Evolutionary conservation across 2,888 invertebrate genomes (phyloP).

Genomic region (Mythimna lalbum): DNA sequence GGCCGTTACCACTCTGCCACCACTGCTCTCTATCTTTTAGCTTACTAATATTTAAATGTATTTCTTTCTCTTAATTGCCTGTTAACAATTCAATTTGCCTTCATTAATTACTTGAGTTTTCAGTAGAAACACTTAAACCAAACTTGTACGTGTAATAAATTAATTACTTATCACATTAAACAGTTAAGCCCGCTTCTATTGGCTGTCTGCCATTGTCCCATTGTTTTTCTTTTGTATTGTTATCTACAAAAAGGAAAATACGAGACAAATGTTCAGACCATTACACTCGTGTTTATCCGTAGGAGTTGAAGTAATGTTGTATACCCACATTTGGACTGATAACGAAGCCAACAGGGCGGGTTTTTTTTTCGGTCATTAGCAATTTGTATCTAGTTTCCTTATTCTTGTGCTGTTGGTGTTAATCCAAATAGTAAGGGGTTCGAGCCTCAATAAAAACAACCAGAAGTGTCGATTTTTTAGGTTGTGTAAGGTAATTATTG

Average conservation of each 20-base stretch:
- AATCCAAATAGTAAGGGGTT: neutral
- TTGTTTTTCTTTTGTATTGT: slow-evolving; percentile 12
- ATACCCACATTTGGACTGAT: slow-evolving; percentile 18
- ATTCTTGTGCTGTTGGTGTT: neutral
- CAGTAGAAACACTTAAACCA: slow-evolving; percentile 6
- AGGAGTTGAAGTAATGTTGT: slow-evolving; percentile 18
- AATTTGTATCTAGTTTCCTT: slow-evolving; percentile 7
- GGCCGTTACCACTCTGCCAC: no score
- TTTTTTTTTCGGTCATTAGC: slow-evolving; percentile 1
- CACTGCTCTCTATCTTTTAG: no score
- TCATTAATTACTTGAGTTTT: neutral
- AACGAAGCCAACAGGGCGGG: neutral
- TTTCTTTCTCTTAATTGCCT: neutral
- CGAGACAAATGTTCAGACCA: slow-evolving; percentile 15
- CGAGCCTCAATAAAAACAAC: neutral
- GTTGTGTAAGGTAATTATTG: neutral
- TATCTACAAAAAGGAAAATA: slow-evolving; percentile 31
- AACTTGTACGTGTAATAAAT: slow-evolving; percentile 16
- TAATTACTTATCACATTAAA: slow-evolving; percentile 34
- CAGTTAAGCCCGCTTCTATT: slow-evolving; percentile 14
- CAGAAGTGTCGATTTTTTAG: neutral
- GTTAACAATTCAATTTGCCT: neutral
- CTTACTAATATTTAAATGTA: neutral
- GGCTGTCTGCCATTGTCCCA: slow-evolving; percentile 30
- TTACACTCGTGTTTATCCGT: slow-evolving; percentile 16